Base-by-base conservation (phyloP, 2,888 invertebrate genomes). In the Blera fallax region DNA sequence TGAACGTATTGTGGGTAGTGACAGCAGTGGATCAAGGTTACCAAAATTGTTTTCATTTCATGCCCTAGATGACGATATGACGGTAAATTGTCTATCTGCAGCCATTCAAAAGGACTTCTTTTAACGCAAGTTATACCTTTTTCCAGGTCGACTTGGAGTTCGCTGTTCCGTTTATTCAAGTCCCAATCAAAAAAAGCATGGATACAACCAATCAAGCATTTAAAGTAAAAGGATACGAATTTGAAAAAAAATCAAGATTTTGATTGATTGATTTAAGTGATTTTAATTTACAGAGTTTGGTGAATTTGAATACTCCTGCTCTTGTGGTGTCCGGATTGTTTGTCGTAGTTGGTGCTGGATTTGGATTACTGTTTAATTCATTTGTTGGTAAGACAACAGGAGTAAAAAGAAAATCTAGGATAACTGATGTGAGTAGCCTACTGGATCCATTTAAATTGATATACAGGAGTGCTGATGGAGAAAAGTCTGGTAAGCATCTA, bases 111-210 rank as follows among this genome's bases (percentile, higher is more conserved):
- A 18, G 37, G 45, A 54, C 1, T 18, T 1, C 8, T 16, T 43
- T 3, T 34, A 27, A 27, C 11, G n/a, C 0, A n/a, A 52, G 16
- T 60, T 29, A 8, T 37, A 14, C 11, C 10, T n/a, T 34, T 45
- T 88, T 90, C 27, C 87, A 94, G 94, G 91, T 95, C 37, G 94
- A 94, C 72, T 89, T 95, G 89, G 94, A 94, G 52, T 94, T 95
- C 77, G 93, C 93, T 1, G 93, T 95, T 11, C 95, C 95, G 0
- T 94, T 95, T 85, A 88, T 95, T 5, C 91, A 92, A 3, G 93
- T 95, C 56, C 95, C 95, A 0, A 91, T 94, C 3, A 91, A 93
- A 56, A 92, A 90, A 0, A 90, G 93, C 29, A 89, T 93, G 80
- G 90, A 91, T 11, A 50, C 89, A 45, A 89, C 91, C 2, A 87